Conservation (phyloP, 1,140 invertebrate genomes). For the Trialeurodes vaporariorum region DNA sequence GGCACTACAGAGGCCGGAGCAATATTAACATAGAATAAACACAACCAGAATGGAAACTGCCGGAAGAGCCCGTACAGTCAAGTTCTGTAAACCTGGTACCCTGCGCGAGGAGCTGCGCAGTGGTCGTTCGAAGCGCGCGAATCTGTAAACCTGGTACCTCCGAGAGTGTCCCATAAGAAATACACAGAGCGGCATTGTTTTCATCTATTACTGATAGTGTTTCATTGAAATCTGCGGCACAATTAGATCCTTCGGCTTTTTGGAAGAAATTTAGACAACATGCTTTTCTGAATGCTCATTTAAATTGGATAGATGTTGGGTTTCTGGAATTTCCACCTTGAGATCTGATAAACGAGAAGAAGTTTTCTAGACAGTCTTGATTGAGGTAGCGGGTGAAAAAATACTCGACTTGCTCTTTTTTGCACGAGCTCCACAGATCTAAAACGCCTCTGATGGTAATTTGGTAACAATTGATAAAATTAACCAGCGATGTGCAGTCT, state of each 20-base stretch:
- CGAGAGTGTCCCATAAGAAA: no score
- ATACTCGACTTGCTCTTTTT: slow-evolving; percentile 9
- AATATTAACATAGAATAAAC: no score
- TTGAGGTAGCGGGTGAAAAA: slow-evolving; percentile 16
- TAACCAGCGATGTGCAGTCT: not conserved
- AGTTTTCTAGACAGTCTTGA: slow-evolving; percentile 27
- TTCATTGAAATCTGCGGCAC: not conserved
- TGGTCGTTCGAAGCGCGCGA: no score
- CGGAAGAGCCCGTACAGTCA: no score
- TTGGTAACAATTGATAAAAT: not conserved
- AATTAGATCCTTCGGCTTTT: not conserved
- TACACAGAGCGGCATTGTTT: no score
- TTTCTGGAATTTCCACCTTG: slow-evolving; percentile 21
- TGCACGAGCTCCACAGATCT: not conserved
- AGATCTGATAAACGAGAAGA: slow-evolving; percentile 19
- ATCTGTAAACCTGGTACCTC: no score
- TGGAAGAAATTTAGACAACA: not conserved
- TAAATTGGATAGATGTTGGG: slow-evolving; percentile 16
- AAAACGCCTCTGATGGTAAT: not conserved
- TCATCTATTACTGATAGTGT: no score
- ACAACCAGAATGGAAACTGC: no score
- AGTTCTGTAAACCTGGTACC: no score
- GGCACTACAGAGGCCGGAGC: no score
- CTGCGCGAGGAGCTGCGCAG: no score
- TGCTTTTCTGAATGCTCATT: not conserved